These are phyloP conservation scores for Cryptocephalus moraei DNA, from an alignment of 2,888 invertebrate genomes.

Conservation along the genomic window DNA sequence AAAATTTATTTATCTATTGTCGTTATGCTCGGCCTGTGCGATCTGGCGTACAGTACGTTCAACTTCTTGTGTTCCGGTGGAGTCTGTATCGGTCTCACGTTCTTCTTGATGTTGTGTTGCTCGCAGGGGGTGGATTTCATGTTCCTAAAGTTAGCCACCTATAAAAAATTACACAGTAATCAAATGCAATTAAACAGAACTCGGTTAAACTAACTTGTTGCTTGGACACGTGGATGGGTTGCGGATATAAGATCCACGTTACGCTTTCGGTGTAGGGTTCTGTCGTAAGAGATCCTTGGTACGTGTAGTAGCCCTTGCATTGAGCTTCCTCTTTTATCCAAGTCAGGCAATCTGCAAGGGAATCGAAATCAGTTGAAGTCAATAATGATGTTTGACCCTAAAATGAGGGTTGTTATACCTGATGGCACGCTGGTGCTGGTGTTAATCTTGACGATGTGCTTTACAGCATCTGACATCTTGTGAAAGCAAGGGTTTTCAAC, in stretches of 20 bases:
- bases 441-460: constrained; percentile 33
- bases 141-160: constrained; percentile 33
- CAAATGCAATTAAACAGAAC: background rate
- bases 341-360: constrained; percentile 47
- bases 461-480: constrained; percentile 32
- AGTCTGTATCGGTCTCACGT: constrained; percentile 33
- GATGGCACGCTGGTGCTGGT: constrained; percentile 28
- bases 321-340: constrained; percentile 60
- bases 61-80: constrained; percentile 28
- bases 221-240: constrained; percentile 55
- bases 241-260: constrained; percentile 64
- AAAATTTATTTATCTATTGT: constrained; percentile 7
- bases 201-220: constrained; percentile 44
- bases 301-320: constrained; percentile 60
- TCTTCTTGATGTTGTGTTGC: constrained; percentile 32
- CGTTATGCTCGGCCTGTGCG: constrained; percentile 23
- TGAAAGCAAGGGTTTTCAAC: constrained; percentile 35
- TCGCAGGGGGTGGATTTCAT: constrained; percentile 35
- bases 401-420: constrained; percentile 16
- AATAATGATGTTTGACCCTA: background rate
- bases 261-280: constrained; percentile 64
- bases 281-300: constrained; percentile 62
- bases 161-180: constrained; percentile 9
- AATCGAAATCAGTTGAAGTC: too few relatives aligned
- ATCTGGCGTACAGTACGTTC: constrained; percentile 32